Evolutionary conservation across 2,888 invertebrate species (phyloP).

Genomic region (Limulus polyphemus): DNA sequence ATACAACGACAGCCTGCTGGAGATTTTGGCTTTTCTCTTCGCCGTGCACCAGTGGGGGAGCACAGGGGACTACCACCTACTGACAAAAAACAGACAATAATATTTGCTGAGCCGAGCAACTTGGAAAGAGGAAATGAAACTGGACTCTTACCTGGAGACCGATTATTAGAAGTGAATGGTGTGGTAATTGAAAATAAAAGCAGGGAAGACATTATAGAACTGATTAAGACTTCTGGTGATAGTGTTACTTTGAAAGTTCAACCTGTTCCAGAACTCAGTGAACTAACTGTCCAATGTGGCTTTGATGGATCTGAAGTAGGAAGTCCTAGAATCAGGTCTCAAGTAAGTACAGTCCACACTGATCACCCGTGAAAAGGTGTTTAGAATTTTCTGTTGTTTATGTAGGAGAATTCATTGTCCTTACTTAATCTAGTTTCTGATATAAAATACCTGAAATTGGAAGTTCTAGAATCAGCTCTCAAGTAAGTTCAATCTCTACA

Average conservation of each 20-base stretch:
- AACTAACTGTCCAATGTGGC: conserved; percentile 63
- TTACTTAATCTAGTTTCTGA: too few relatives aligned
- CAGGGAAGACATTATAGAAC: conserved; percentile 82
- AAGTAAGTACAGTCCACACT: too few relatives aligned
- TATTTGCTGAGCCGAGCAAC: conserved; percentile 80
- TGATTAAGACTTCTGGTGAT: conserved; percentile 74
- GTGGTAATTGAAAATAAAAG: conserved; percentile 68
- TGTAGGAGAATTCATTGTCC: too few relatives aligned
- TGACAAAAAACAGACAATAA: conserved; percentile 55
- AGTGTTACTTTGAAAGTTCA: conserved; percentile 80
- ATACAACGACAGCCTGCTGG: conserved; percentile 57
- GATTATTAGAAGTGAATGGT: conserved; percentile 79
- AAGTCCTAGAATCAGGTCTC: too few relatives aligned
- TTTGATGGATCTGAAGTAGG: conserved; percentile 45
- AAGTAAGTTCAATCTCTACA: too few relatives aligned
- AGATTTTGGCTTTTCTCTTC: conserved; percentile 85
- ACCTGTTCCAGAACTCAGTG: conserved; percentile 82
- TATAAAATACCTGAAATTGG: too few relatives aligned
- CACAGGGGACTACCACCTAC: conserved; percentile 24
- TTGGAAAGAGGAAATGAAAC: conserved; percentile 57
- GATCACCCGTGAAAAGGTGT: too few relatives aligned
- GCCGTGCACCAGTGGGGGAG: conserved; percentile 65
- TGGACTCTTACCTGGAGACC: conserved; percentile 85
- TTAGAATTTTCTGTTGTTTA: too few relatives aligned
- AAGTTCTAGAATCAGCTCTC: too few relatives aligned